These are phyloP conservation scores for Ancistrus triradiatus DNA, from an alignment of 2,113 vertebrate genomes.

Conservation along the genomic window DNA sequence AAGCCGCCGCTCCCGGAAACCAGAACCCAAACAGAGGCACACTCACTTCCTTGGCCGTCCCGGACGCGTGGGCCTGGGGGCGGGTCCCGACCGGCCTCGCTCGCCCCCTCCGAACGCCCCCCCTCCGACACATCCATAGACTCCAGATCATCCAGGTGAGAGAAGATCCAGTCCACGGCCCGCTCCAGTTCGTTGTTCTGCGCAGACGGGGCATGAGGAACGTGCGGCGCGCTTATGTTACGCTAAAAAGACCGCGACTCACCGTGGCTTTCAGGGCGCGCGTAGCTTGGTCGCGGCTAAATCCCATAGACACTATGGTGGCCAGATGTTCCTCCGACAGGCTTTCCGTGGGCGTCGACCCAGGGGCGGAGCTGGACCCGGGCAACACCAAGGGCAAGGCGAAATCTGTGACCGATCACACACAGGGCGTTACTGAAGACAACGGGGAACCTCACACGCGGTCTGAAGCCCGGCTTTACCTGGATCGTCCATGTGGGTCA, in stretches of 20 bases:
- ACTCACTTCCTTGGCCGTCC: constrained; percentile 88
- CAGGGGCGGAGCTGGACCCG: constrained; percentile 78
- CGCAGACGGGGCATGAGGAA: not conserved
- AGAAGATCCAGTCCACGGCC: constrained; percentile 98
- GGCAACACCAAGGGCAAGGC: constrained; percentile 88
- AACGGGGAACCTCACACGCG: no score
- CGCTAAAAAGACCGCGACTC: constrained; percentile 31
- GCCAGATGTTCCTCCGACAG: constrained; percentile 90
- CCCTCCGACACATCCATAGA: constrained; percentile 98
- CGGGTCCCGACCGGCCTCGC: constrained; percentile 80
- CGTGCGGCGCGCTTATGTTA: no score
- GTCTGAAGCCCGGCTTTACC: no score
- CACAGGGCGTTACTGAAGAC: constrained; percentile 1
- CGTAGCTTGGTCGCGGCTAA: constrained; percentile 93
- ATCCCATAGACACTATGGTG: constrained; percentile 98
- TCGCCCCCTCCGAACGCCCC: constrained; percentile 87
- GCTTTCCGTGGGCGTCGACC: constrained; percentile 78
- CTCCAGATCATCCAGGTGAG: constrained; percentile 93
- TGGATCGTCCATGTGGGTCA: constrained; percentile 97
- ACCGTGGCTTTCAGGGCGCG: constrained; percentile 94
- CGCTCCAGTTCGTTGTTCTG: constrained; percentile 92
- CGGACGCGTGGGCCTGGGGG: constrained; percentile 93
- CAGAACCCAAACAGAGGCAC: not conserved
- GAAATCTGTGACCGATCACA: constrained; percentile 77
- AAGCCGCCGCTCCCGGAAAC: not conserved